These are phyloP conservation scores for Nasonovia ribisnigri DNA, from an alignment of 2,888 invertebrate genomes.

Conservation along the genomic window DNA sequence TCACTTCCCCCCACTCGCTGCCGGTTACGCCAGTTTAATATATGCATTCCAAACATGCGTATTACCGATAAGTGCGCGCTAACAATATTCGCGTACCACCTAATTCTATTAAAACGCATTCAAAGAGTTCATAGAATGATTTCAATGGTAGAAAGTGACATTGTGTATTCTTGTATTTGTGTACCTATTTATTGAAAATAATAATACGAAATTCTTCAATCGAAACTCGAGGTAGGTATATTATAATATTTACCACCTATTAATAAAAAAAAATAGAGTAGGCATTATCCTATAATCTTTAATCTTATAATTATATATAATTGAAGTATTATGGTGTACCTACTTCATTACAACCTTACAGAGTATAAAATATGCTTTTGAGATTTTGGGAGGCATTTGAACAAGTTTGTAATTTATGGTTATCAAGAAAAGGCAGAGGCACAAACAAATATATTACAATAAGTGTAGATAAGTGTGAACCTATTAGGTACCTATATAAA, in stretches of 20 bases:
- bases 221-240: background rate
- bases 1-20: background rate
- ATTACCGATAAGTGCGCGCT: slow-evolving; percentile 16
- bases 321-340: background rate
- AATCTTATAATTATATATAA: background rate
- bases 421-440: too few species aligned
- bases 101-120: slow-evolving; percentile 26
- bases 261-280: background rate
- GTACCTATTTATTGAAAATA: background rate
- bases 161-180: background rate
- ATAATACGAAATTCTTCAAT: background rate
- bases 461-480: background rate
- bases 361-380: background rate
- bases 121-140: background rate
- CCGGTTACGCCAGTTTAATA: slow-evolving; percentile 31
- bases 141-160: slow-evolving; percentile 32
- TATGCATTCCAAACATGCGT: slow-evolving; percentile 53
- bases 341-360: background rate
- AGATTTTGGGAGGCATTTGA: background rate
- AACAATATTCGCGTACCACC: background rate
- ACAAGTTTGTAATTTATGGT: background rate
- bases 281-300: background rate
- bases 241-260: background rate
- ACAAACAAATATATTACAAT: background rate
- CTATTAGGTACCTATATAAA: background rate